phyloP scores from a whole-genome alignment of 2,113 vertebrate genomes.

The Indicator maculatus region DNA sequence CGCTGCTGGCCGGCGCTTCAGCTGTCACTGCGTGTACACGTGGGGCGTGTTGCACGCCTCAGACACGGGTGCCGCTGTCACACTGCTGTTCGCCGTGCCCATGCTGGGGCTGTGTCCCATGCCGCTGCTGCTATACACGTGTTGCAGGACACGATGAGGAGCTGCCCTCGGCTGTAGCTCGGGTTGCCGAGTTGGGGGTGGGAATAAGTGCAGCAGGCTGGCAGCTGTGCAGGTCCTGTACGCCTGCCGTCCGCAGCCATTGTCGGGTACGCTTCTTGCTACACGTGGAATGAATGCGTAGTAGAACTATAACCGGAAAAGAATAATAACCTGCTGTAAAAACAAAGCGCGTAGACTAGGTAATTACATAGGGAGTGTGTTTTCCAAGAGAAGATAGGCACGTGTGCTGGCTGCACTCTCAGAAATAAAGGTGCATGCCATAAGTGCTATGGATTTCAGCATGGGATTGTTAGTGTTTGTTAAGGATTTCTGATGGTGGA shows the following conservation, averaged over 20 bases:
- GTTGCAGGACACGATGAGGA: neutral
- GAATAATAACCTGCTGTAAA: neutral
- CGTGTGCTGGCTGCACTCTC: neutral
- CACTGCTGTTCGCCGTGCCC: neutral
- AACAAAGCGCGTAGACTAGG: accelerated
- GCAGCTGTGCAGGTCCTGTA: neutral
- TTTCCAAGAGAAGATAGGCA: neutral
- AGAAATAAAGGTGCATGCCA: neutral
- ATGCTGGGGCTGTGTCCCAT: accelerated
- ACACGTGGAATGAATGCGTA: neutral
- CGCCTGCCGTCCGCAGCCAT: neutral
- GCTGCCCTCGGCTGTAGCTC: neutral
- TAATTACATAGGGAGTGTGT: neutral
- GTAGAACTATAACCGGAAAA: neutral
- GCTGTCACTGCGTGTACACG: neutral
- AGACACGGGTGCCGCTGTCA: neutral
- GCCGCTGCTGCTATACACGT: neutral
- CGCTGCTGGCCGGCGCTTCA: neutral
- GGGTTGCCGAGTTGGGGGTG: neutral
- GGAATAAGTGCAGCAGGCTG: neutral
- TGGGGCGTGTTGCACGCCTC: neutral
- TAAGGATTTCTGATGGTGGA: neutral
- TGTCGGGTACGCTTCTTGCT: neutral
- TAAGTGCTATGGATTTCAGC: neutral
- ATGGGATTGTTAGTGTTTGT: neutral